Evolutionary conservation across 2,888 invertebrate species (phyloP), one percentile per base, ranked within the genome.

Genomic region (Brenthis hecate): DNA sequence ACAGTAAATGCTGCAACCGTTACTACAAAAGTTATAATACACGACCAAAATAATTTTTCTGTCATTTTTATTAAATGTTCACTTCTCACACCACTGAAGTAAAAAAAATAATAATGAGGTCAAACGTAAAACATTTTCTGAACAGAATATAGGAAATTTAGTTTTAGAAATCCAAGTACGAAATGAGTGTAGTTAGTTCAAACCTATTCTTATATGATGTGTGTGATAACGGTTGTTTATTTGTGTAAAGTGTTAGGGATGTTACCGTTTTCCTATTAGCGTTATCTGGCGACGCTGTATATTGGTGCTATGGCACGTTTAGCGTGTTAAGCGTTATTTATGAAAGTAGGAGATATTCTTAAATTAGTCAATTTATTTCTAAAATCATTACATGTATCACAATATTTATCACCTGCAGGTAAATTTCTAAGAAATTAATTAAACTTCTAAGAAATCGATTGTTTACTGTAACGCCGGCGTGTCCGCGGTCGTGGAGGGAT

Each of bases 241-340:
- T 90, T 90, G 86, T 80, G 78, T 66, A 84, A 87, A 77, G 66
- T 77, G 84, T 91, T 88, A 87, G 78, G 84, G 83, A 73, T 85
- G 82, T 80, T 82, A 91, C 91, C 89, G 92, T 90, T 90, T 80
- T 73, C 76, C 79, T 76, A 75, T 92, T 92, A 91, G 86, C 90
- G 74, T 72, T 68, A 74, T 53, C 58, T 71, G 74, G 73, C 73
- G 78, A 74, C 78, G 71, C 77, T 48, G 77, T 77, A 74, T 75
- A 78, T 77, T 78, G 71, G 74, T 76, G 72, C 69, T 75, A 74
- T 66, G 68, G 68, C 67, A 71, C 69, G 65, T 71, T 74, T 75
- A 72, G 72, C 69, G 65, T 43, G 55, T 47, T 14, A 23, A 48
- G 56, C 62, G 54, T 43, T 54, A 65, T 65, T 43, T 58, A 66